These are phyloP conservation scores for Tachuris rubrigastra DNA, from an alignment of 2,113 vertebrate genomes.

Conservation along the genomic window DNA sequence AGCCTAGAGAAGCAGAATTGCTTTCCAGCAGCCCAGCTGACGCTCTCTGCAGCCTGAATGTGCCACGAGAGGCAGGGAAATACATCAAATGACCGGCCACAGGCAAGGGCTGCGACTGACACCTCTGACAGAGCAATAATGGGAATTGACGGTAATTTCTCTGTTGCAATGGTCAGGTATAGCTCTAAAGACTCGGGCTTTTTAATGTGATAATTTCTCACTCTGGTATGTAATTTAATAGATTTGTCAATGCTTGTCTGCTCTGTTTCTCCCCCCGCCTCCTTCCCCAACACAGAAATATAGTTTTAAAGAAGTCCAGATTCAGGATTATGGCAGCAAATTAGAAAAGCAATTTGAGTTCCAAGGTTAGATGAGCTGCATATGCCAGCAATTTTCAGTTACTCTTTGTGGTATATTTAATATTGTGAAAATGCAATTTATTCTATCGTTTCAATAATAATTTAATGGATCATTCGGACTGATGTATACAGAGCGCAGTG, in stretches of 20 bases:
- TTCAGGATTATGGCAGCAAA: not conserved
- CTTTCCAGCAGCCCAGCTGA: not conserved
- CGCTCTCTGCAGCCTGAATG: not conserved
- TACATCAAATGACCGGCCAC: not conserved
- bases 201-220: not conserved
- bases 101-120: not conserved
- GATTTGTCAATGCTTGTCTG: not conserved
- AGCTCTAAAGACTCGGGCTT: not conserved
- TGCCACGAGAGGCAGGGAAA: not conserved
- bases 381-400: not conserved
- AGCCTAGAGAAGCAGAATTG: not conserved
- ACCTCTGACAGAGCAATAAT: constrained; percentile 5
- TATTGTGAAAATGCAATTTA: not conserved
- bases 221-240: not conserved
- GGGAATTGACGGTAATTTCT: not conserved
- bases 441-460: not conserved
- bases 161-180: not conserved
- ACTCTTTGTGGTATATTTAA: not conserved
- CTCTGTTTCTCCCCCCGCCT: not conserved
- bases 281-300: not conserved
- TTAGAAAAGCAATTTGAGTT: not conserved
- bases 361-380: not conserved
- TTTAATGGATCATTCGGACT: not conserved
- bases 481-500: not conserved
- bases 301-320: not conserved